Conservation (phyloP, 2,113 vertebrate species). For the Ranitomeya variabilis region DNA sequence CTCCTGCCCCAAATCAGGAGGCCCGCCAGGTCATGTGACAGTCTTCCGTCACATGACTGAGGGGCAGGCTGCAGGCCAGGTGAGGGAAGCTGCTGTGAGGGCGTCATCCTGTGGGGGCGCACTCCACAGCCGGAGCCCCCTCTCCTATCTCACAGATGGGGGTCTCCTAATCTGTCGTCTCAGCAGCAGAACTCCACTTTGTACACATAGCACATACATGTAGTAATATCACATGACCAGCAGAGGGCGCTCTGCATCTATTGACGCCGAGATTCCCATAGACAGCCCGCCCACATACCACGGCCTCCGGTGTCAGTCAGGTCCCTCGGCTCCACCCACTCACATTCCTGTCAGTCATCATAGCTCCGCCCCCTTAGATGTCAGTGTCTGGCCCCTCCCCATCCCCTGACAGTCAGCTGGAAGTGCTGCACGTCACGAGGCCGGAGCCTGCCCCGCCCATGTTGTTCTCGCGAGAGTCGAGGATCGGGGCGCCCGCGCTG, state of each 20-base stretch:
- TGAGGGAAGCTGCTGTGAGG: too few relatives aligned
- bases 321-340: background rate
- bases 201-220: background rate
- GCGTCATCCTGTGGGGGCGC: too few relatives aligned
- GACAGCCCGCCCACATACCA: background rate
- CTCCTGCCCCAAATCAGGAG: too few relatives aligned
- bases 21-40: too few relatives aligned
- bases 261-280: background rate
- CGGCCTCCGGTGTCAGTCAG: background rate
- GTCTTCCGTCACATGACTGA: too few relatives aligned
- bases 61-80: too few relatives aligned
- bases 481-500: slow-evolving; percentile 52
- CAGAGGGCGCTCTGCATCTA: slow-evolving; percentile 36
- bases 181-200: too few relatives aligned
- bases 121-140: too few relatives aligned
- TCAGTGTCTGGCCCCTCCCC: background rate
- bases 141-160: too few relatives aligned
- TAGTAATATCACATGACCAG: background rate
- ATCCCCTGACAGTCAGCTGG: slow-evolving; percentile 56
- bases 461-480: slow-evolving; percentile 53
- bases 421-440: slow-evolving; percentile 41
- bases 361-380: background rate
- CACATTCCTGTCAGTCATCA: background rate
- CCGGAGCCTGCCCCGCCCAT: slow-evolving; percentile 36
- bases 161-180: too few relatives aligned